Evolutionary conservation across 2,888 invertebrate genomes (phyloP).

Genomic region (Stenodera caucasica): DNA sequence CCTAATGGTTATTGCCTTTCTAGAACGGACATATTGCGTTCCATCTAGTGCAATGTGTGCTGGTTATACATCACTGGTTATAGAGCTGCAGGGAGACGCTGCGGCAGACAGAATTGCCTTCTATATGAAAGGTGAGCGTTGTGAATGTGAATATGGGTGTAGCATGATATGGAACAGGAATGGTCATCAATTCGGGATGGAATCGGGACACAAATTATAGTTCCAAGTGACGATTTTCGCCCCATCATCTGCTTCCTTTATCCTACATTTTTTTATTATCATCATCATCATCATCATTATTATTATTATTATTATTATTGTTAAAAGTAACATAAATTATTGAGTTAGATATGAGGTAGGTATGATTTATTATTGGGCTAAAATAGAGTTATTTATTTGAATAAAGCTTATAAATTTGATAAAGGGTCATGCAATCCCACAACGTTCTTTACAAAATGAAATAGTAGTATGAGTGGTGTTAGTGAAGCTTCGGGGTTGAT

Average conservation of each 20-base stretch:
- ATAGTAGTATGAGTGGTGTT: neutral
- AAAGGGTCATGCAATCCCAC: slow-evolving; percentile 7
- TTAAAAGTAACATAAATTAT: too few species aligned
- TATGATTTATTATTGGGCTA: neutral
- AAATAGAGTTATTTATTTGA: slow-evolving; percentile 3
- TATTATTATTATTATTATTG: too few species aligned
- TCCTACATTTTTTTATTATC: too few species aligned
- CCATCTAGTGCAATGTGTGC: slow-evolving; percentile 64
- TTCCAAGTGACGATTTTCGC: slow-evolving; percentile 17
- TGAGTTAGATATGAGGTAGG: neutral
- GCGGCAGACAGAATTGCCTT: slow-evolving; percentile 43
- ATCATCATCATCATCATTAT: too few species aligned
- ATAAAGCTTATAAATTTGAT: slow-evolving; percentile 6
- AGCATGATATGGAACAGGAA: slow-evolving; percentile 39
- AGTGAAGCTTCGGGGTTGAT: slow-evolving; percentile 32
- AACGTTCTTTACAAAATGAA: slow-evolving; percentile 14
- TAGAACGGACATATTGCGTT: slow-evolving; percentile 64
- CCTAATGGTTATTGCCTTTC: slow-evolving; percentile 66
- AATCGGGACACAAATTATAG: slow-evolving; percentile 33
- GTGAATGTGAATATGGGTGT: neutral
- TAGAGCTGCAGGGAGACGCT: slow-evolving; percentile 48
- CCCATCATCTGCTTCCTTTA: too few species aligned
- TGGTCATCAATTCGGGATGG: slow-evolving; percentile 21
- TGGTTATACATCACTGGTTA: slow-evolving; percentile 60
- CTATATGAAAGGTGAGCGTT: slow-evolving; percentile 37